phyloP scores from a whole-genome alignment of 2,113 vertebrate species.

The Craseonycteris thonglongyai region DNA sequence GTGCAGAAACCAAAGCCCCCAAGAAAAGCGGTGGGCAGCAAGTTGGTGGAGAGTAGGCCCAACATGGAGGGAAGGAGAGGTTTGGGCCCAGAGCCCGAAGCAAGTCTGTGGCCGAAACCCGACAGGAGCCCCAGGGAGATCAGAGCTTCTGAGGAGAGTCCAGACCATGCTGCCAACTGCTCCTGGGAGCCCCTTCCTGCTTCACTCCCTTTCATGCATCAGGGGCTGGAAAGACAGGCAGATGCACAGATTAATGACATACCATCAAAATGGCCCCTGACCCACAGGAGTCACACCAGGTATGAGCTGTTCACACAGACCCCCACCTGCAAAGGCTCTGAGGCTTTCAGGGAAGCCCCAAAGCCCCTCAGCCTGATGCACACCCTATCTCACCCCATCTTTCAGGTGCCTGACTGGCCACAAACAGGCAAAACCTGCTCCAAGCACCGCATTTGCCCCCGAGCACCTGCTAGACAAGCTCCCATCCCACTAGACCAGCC shows the following conservation, averaged over 20 bases:
- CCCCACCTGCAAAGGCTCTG: not conserved
- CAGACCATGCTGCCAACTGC: not conserved
- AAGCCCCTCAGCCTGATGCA: not conserved
- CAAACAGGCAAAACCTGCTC: not conserved
- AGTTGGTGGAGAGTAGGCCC: not conserved
- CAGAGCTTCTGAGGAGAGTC: not conserved
- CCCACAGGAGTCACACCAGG: not conserved
- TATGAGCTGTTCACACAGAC: not conserved
- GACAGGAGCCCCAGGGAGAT: not conserved
- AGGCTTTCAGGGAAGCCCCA: not conserved
- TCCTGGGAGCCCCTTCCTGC: not conserved
- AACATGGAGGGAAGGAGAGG: not conserved
- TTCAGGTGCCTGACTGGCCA: not conserved
- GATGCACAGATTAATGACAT: not conserved
- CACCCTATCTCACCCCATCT: not conserved
- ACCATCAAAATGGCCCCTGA: not conserved
- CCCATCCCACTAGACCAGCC: not conserved
- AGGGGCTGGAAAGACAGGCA: constrained; percentile 70
- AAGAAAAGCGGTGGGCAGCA: not conserved
- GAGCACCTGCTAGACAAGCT: not conserved
- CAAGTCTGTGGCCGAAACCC: not conserved
- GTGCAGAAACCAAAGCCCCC: not conserved
- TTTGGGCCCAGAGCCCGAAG: not conserved
- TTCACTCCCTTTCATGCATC: constrained; percentile 54
- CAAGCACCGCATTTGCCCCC: not conserved